A percentile compares a stretch with the other conserved stretches of the same genome.
Evolutionary conservation across 2,113 vertebrate species (phyloP).

Genomic region (Hydrochoerus hydrochaeris): DNA sequence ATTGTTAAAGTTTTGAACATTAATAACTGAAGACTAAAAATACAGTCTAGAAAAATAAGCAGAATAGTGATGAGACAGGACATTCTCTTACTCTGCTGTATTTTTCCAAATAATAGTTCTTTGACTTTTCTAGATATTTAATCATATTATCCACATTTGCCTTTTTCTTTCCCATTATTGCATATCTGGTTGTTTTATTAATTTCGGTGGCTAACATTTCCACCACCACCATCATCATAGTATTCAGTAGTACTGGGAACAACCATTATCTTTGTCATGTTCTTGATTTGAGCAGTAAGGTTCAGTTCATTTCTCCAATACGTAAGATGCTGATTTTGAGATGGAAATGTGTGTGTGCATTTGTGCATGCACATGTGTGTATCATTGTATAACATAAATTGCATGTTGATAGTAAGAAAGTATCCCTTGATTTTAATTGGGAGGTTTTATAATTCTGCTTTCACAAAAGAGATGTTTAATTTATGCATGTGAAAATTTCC

Average conservation of each 20-base stretch:
- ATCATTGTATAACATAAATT: neutral
- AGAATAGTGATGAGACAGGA: neutral
- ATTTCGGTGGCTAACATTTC: neutral
- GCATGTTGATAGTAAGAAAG: neutral
- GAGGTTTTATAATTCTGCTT: neutral
- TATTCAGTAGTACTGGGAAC: neutral
- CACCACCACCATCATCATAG: neutral
- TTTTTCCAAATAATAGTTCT: neutral
- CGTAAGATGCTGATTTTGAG: neutral
- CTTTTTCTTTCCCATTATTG: neutral
- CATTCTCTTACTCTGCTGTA: neutral
- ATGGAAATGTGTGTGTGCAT: neutral
- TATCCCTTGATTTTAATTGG: neutral
- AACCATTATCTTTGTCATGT: neutral
- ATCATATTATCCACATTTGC: neutral
- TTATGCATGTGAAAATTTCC: neutral
- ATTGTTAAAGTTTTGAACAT: neutral
- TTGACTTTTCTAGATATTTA: neutral
- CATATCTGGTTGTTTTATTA: neutral
- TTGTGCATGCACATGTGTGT: neutral
- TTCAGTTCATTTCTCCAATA: neutral
- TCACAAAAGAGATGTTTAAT: neutral
- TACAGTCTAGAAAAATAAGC: neutral
- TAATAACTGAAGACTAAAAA: neutral
- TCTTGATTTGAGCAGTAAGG: neutral